Evolutionary conservation across 2,888 invertebrate genomes (phyloP).

Genomic region (Corythucha ciliata): DNA sequence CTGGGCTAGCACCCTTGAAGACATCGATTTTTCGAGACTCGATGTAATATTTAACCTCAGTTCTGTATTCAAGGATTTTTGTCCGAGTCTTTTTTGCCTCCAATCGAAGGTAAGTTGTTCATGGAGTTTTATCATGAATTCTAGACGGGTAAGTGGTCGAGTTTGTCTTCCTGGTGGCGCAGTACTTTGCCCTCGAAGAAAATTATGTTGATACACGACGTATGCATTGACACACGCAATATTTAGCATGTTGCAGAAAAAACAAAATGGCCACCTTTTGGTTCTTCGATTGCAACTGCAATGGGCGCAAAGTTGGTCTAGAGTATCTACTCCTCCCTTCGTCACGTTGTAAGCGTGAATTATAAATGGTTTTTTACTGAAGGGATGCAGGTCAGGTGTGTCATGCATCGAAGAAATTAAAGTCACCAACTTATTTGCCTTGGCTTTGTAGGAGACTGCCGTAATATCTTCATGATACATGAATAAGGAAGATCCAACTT

Average conservation of each 20-base stretch:
- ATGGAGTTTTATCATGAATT: slow-evolving; percentile 19
- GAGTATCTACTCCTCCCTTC: slow-evolving; percentile 35
- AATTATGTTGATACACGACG: slow-evolving; percentile 17
- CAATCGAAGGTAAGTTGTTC: slow-evolving; percentile 17
- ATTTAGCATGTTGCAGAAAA: slow-evolving; percentile 35
- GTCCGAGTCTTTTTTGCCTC: slow-evolving; percentile 11
- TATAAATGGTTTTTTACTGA: slow-evolving; percentile 35
- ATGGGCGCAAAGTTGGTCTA: slow-evolving; percentile 35
- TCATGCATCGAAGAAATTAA: slow-evolving; percentile 36
- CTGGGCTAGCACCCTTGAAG: no score
- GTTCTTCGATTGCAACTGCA: slow-evolving; percentile 32
- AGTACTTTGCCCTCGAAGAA: neutral
- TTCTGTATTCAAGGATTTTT: no score
- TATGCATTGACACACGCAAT: slow-evolving; percentile 34
- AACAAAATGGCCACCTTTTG: slow-evolving; percentile 33
- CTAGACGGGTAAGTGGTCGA: neutral
- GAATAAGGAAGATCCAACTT: slow-evolving; percentile 33
- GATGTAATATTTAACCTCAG: no score
- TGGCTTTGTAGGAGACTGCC: slow-evolving; percentile 35
- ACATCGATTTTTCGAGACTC: no score
- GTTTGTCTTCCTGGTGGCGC: no score
- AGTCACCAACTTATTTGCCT: slow-evolving; percentile 32
- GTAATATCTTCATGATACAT: slow-evolving; percentile 35
- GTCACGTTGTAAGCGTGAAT: slow-evolving; percentile 35
- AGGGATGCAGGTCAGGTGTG: slow-evolving; percentile 27